These are phyloP conservation scores for Parasteatoda lunata DNA, from an alignment of 2,888 invertebrate species.

Conservation along the genomic window DNA sequence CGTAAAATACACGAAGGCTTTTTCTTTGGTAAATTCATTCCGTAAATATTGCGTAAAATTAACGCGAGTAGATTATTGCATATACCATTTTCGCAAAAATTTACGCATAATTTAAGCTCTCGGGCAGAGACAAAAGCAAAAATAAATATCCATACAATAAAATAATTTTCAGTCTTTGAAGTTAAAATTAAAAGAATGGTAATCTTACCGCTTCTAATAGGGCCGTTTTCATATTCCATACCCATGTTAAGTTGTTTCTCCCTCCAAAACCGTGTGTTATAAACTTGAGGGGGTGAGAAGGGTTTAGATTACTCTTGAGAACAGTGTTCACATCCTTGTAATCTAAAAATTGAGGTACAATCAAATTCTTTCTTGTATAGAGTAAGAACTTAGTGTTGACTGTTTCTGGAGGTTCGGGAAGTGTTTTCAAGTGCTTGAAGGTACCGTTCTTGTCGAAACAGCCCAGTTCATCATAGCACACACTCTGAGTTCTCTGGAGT, in stretches of 20 bases:
- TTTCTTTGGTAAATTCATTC: no score
- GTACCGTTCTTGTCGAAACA: constrained; percentile 65
- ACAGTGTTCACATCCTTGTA: constrained; percentile 49
- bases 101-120: no score
- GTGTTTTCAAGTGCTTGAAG: constrained; percentile 61
- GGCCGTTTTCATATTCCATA: constrained; percentile 61
- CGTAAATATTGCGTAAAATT: no score
- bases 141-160: no score
- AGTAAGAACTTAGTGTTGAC: constrained; percentile 64
- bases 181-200: no score
- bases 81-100: no score
- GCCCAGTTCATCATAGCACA: constrained; percentile 67
- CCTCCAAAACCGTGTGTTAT: constrained; percentile 79
- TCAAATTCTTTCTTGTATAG: constrained; percentile 56
- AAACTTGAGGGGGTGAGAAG: constrained; percentile 78
- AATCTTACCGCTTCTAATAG: constrained; percentile 58
- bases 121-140: no score
- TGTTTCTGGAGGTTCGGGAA: constrained; percentile 61
- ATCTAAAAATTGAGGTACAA: constrained; percentile 31
- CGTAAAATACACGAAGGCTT: no score
- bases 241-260: constrained; percentile 62
- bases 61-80: no score
- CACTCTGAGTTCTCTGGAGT: constrained; percentile 35
- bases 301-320: constrained; percentile 74
- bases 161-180: no score